These are phyloP conservation scores for Aulostomus chinensis DNA, from an alignment of 2,797 vertebrate species.

Conservation along the genomic window DNA sequence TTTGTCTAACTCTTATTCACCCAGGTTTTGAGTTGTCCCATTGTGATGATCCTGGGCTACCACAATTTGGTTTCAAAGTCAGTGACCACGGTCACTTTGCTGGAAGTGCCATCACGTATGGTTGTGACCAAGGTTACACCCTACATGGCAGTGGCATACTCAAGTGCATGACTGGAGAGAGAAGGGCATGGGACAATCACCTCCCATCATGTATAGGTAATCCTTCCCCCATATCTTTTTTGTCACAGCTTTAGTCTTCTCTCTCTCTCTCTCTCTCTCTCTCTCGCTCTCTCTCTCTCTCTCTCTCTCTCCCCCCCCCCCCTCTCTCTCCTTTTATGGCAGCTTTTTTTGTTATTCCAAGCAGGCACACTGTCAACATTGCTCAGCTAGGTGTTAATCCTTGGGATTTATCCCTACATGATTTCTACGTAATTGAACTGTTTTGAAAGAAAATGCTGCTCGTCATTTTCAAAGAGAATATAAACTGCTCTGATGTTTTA, in stretches of 20 bases:
- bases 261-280: not conserved
- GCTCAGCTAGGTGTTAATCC: conserved; percentile 59
- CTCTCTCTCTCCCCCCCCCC: not conserved
- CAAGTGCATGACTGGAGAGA: conserved; percentile 95
- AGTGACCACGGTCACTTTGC: conserved; percentile 97
- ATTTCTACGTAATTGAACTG: conserved; percentile 61
- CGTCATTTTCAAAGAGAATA: conserved; percentile 45
- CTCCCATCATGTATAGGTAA: conserved; percentile 96
- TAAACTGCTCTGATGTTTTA: conserved; percentile 41
- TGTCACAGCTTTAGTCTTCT: not conserved
- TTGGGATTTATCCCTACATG: conserved; percentile 52
- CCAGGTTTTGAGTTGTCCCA: conserved; percentile 96
- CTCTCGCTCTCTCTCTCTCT: not conserved
- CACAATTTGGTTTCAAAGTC: conserved; percentile 97
- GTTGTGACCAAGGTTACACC: conserved; percentile 94
- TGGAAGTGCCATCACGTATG: conserved; percentile 93
- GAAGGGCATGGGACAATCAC: conserved; percentile 93
- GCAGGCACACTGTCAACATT: conserved; percentile 22
- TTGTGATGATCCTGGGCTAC: conserved; percentile 95
- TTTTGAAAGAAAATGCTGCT: conserved; percentile 39
- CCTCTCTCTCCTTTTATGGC: not conserved
- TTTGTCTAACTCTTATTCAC: conserved; percentile 12
- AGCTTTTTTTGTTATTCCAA: conserved; percentile 42
- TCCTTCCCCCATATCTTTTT: conserved; percentile 5
- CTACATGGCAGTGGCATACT: conserved; percentile 92